A percentile compares a stretch with the other conserved stretches of the same genome.
phyloP scores from a whole-genome alignment of 2,113 vertebrate species.

The Microcebus jonahi region DNA sequence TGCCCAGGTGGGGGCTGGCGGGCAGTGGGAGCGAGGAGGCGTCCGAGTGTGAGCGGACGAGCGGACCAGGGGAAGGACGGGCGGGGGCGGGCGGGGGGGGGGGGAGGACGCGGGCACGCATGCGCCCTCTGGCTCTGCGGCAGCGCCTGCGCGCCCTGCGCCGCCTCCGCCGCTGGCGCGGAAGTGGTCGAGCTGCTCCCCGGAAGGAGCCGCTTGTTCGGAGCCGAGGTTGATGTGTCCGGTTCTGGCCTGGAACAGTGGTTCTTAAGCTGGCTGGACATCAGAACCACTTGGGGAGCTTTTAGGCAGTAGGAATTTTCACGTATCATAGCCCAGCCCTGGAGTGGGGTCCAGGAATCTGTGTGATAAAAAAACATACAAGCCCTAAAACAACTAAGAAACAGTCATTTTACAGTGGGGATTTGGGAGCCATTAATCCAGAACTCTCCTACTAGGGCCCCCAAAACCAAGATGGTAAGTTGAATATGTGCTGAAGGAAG shows the following conservation, averaged over 20 bases:
- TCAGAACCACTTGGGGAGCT: neutral
- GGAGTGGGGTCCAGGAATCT: neutral
- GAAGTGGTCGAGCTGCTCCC: neutral
- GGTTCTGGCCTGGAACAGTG: neutral
- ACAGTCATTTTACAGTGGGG: neutral
- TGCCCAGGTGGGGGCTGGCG: neutral
- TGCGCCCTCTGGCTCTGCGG: neutral
- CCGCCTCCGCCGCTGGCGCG: too few relatives aligned
- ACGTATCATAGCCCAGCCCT: neutral
- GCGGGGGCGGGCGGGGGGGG: too few relatives aligned
- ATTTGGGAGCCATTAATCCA: neutral
- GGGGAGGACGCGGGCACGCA: neutral
- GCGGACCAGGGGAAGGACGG: neutral
- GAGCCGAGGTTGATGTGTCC: neutral
- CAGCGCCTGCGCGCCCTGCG: neutral
- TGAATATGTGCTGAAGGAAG: neutral
- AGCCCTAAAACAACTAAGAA: neutral
- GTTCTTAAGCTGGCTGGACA: neutral
- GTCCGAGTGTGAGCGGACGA: neutral
- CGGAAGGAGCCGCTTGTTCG: neutral
- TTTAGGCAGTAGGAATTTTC: neutral
- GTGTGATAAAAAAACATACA: neutral
- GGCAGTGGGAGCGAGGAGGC: neutral
- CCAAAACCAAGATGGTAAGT: neutral
- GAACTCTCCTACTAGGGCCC: neutral